These are phyloP conservation scores for Pseudomyrmex gracilis DNA, from an alignment of 1,140 invertebrate genomes.

Conservation along the genomic window DNA sequence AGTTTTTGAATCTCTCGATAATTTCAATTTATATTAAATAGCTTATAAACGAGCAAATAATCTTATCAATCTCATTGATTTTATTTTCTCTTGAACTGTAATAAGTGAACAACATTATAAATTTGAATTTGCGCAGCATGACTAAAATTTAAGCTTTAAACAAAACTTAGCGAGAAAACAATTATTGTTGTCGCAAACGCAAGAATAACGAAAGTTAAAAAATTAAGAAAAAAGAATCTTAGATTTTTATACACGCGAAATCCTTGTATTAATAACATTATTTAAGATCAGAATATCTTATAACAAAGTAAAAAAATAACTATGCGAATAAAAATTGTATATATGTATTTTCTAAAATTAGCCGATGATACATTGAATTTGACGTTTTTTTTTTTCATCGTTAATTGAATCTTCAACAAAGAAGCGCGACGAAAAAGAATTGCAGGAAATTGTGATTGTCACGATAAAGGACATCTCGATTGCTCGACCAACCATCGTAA, in stretches of 20 bases:
- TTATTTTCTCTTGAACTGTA: too few species aligned
- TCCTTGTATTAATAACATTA: too few species aligned
- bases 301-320: neutral
- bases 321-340: too few species aligned
- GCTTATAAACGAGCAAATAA: too few species aligned
- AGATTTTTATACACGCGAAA: neutral
- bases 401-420: slow-evolving; percentile 1
- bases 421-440: neutral
- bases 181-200: too few species aligned
- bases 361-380: neutral
- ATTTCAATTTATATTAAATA: neutral
- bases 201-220: too few species aligned
- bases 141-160: too few species aligned
- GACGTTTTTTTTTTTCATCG: neutral
- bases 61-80: too few species aligned
- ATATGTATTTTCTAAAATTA: neutral
- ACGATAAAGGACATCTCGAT: slow-evolving; percentile 12
- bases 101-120: too few species aligned
- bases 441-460: slow-evolving; percentile 32
- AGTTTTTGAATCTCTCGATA: slow-evolving; percentile 12
- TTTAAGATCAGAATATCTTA: neutral
- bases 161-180: too few species aligned
- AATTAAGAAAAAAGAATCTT: neutral
- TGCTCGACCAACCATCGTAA: neutral
- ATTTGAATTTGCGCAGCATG: too few species aligned